These are phyloP conservation scores for Eupithecia subumbrata DNA, from an alignment of 2,888 invertebrate species.

Conservation along the genomic window DNA sequence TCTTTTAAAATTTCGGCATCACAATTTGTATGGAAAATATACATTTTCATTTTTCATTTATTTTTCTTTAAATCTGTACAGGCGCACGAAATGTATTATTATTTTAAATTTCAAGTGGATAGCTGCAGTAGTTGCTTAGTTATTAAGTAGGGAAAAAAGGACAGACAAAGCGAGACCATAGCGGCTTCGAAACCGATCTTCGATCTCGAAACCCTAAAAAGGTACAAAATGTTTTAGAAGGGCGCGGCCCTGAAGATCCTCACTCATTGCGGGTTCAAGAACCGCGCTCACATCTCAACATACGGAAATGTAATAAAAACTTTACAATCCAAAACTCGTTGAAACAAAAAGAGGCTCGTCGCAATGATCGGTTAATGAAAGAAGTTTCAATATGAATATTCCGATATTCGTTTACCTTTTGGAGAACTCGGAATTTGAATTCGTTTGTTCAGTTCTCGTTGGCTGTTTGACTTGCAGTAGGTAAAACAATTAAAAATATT, in stretches of 20 bases:
- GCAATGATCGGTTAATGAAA: slow-evolving; percentile 47
- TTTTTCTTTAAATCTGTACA: too few species aligned
- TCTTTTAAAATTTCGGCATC: too few species aligned
- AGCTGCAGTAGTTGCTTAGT: too few species aligned
- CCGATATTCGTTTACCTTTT: slow-evolving; percentile 43
- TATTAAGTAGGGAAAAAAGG: too few species aligned
- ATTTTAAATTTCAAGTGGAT: too few species aligned
- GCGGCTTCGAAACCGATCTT: too few species aligned
- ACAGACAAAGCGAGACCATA: too few species aligned
- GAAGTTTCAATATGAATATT: slow-evolving; percentile 46
- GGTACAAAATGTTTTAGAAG: not conserved
- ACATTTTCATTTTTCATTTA: too few species aligned
- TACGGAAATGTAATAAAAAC: slow-evolving; percentile 10
- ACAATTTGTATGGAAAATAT: too few species aligned
- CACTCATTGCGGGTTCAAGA: not conserved
- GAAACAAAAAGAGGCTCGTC: slow-evolving; percentile 32
- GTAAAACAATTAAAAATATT: not conserved
- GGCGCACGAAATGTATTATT: too few species aligned
- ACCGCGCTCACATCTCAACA: not conserved
- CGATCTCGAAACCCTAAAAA: too few species aligned
- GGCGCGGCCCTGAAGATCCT: not conserved
- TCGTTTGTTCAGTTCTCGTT: slow-evolving; percentile 38
- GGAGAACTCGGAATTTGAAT: slow-evolving; percentile 40
- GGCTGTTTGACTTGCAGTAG: slow-evolving; percentile 3
- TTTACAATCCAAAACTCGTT: not conserved